These are phyloP conservation scores for Microchrysa polita DNA, from an alignment of 2,888 invertebrate species.

Conservation along the genomic window DNA sequence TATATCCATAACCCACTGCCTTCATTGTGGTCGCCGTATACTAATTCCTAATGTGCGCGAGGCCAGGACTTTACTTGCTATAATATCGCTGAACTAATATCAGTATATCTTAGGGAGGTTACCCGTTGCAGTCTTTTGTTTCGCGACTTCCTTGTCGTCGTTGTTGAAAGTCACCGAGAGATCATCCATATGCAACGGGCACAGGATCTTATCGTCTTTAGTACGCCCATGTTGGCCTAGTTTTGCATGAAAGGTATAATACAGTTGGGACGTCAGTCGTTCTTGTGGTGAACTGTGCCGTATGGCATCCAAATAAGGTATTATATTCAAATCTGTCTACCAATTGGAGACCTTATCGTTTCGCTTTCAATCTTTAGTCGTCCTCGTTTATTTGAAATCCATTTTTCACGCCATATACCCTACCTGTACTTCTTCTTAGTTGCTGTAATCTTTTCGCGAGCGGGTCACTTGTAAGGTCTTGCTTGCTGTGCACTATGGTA, in stretches of 20 bases:
- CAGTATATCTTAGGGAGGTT: neutral
- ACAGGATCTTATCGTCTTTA: too few species aligned
- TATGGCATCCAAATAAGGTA: neutral
- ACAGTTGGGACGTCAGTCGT: neutral
- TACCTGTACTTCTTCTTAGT: neutral
- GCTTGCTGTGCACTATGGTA: too few species aligned
- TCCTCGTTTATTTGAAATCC: neutral
- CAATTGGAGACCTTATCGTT: neutral
- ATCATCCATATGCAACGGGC: too few species aligned
- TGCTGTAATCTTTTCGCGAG: neutral
- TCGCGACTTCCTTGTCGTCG: neutral
- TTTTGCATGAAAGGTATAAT: neutral
- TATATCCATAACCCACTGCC: conserved; percentile 25
- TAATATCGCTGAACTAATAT: neutral
- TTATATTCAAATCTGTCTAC: neutral
- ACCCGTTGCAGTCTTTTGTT: neutral
- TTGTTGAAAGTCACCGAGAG: too few species aligned
- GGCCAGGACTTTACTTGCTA: neutral
- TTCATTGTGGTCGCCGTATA: conserved; percentile 1
- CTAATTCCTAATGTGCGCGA: neutral
- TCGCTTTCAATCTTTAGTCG: neutral
- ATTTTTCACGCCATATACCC: neutral
- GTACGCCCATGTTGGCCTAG: too few species aligned
- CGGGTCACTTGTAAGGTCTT: conserved; percentile 4
- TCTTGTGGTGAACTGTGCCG: neutral